Conservation (phyloP, 2,888 invertebrate species). For the Mythimna lalbum region DNA sequence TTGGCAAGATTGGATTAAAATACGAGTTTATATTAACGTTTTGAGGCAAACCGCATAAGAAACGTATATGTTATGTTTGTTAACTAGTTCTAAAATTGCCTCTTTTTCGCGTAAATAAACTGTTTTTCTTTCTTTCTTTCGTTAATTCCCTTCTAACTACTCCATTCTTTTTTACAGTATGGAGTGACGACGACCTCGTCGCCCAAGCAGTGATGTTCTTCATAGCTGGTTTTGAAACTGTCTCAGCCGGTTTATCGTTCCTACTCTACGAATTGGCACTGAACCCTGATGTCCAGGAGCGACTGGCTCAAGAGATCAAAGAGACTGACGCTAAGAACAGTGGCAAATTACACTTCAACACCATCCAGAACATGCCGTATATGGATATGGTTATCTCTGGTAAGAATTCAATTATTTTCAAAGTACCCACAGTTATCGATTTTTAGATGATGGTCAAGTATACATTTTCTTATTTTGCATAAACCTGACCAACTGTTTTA, state of each 20-base stretch:
- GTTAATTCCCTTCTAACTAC: not conserved
- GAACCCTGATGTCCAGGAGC: slow-evolving; percentile 90
- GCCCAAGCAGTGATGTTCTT: slow-evolving; percentile 89
- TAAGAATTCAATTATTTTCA: slow-evolving; percentile 57
- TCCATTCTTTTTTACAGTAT: slow-evolving; percentile 66
- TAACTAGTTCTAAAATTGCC: no score
- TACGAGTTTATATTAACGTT: no score
- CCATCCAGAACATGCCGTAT: slow-evolving; percentile 89
- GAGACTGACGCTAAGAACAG: slow-evolving; percentile 80
- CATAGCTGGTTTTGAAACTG: slow-evolving; percentile 90
- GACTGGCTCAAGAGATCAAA: slow-evolving; percentile 88
- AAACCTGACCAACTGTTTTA: not conserved
- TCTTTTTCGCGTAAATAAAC: no score
- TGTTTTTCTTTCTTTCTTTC: no score
- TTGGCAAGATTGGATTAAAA: no score
- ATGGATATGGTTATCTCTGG: slow-evolving; percentile 92
- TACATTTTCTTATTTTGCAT: not conserved
- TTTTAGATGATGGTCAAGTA: no score
- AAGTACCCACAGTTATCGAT: not conserved
- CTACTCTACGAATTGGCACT: slow-evolving; percentile 90
- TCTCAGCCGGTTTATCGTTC: slow-evolving; percentile 85
- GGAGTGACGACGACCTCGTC: slow-evolving; percentile 82
- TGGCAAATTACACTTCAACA: slow-evolving; percentile 86
- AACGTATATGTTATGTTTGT: no score
- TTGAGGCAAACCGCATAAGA: not conserved